A percentile compares a stretch with the other conserved stretches of the same genome.
Evolutionary conservation across 2,797 vertebrate genomes (phyloP).

Genomic region (Diglossa cyanea): DNA sequence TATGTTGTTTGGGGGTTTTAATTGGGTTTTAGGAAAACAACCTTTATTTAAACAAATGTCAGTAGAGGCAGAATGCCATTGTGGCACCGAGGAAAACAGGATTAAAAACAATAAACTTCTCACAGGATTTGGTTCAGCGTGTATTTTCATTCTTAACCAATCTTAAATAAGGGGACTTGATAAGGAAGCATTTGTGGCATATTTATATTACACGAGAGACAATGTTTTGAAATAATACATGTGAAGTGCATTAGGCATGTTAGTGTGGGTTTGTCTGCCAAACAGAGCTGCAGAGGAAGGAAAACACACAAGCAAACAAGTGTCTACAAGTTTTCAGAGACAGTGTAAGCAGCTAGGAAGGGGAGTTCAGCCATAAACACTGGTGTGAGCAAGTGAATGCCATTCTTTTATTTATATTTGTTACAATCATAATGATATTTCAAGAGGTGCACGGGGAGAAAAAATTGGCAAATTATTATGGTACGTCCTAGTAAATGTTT

Average conservation of each 20-base stretch:
- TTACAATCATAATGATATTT: neutral
- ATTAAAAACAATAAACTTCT: neutral
- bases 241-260: neutral
- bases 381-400: neutral
- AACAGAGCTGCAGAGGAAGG: neutral
- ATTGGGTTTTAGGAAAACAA: neutral
- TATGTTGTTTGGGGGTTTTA: fast-evolving
- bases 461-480: neutral
- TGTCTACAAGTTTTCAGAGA: neutral
- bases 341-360: neutral
- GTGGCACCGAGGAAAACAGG: neutral
- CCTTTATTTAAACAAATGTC: neutral
- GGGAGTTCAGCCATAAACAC: neutral
- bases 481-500: neutral
- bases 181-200: neutral
- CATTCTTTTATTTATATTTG: neutral
- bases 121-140: neutral
- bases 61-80: neutral
- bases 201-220: neutral
- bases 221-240: neutral
- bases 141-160: neutral
- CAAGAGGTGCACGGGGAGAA: fast-evolving
- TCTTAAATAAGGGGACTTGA: neutral
- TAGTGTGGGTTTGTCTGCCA: neutral
- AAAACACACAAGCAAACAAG: neutral